A percentile compares a stretch with the other conserved stretches of the same genome.
Evolutionary conservation across 2,113 vertebrate species (phyloP).

Genomic region (Xiphophorus hellerii): DNA sequence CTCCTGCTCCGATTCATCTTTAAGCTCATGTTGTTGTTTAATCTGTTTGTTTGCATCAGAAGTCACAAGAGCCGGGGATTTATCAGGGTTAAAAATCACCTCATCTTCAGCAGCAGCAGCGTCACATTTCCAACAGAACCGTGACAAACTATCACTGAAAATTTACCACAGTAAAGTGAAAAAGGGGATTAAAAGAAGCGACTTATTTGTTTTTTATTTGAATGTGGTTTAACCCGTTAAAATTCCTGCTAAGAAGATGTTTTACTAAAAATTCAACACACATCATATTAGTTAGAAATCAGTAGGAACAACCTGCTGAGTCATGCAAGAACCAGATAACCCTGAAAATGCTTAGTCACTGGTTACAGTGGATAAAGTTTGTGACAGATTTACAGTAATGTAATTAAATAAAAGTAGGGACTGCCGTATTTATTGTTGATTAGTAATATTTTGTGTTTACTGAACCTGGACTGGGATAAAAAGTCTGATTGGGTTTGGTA

Average conservation of each 20-base stretch:
- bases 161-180: conserved; percentile 15
- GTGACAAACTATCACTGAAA: conserved; percentile 29
- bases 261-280: background rate
- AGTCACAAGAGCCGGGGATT: conserved; percentile 44
- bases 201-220: background rate
- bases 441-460: too few species aligned
- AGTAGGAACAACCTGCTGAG: background rate
- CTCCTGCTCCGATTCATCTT: conserved; percentile 16
- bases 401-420: too few species aligned
- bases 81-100: conserved; percentile 39
- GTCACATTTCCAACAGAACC: background rate
- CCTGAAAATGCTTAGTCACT: background rate
- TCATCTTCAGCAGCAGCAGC: conserved; percentile 6
- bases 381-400: too few species aligned
- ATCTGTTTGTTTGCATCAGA: conserved; percentile 49
- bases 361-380: too few species aligned
- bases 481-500: too few species aligned
- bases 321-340: background rate
- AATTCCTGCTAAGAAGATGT: background rate
- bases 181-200: background rate
- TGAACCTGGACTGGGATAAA: too few species aligned
- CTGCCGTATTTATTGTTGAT: too few species aligned
- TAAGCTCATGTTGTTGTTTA: conserved; percentile 43
- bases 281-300: too few species aligned
- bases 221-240: background rate